Evolutionary conservation across 1,140 invertebrate species (phyloP), one percentile per base, ranked within the genome.

Genomic region (Drosophila subpulchrella): DNA sequence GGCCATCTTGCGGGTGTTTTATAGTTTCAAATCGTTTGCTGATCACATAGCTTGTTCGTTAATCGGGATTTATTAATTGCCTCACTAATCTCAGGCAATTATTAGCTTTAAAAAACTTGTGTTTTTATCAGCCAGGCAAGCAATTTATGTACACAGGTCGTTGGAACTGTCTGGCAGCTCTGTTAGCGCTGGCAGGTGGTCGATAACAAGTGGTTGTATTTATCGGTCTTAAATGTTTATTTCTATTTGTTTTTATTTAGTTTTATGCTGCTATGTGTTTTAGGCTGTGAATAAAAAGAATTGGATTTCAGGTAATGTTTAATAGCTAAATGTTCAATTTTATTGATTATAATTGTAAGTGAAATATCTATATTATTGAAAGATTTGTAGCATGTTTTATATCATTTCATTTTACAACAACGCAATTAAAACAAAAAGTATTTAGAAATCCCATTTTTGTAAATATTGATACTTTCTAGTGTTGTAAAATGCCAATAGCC

Each of bases 1-100:
- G 13, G 60, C 67, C 91, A 91, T 91, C 47, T 63, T 85, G 46
- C 10, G 46, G 17, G 39, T 10, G 17, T 46, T 13, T 12, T 11
- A 15, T 6, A 12, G 2, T n/a, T 38, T 20, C n/a, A n/a, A 20
- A 15, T 41, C n/a, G 7, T 17, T 36, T 38, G 47, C 6, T 38
- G 53, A 54, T 68, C 32, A 66, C 65, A 68, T 68, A 44, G 32
- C 65, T 53, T 12, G 12, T 8, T 66, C 30, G 27, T 36, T 36
- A 44, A 24, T 38, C 12, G 32, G 6, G 3, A 11, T 13, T 20
- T 6, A n/a, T 12, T 27, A 7, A 36, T 61, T 15, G 39, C 8
- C 6, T 8, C 36, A 4, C 4, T 17, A 34, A 46, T 63, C 11
- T 11, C 5, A 44, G 36, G 24, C 32, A 63, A 61, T 59, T 60